These are phyloP conservation scores for Nasonia vitripennis DNA, from an alignment of 1,140 invertebrate genomes.

Conservation along the genomic window DNA sequence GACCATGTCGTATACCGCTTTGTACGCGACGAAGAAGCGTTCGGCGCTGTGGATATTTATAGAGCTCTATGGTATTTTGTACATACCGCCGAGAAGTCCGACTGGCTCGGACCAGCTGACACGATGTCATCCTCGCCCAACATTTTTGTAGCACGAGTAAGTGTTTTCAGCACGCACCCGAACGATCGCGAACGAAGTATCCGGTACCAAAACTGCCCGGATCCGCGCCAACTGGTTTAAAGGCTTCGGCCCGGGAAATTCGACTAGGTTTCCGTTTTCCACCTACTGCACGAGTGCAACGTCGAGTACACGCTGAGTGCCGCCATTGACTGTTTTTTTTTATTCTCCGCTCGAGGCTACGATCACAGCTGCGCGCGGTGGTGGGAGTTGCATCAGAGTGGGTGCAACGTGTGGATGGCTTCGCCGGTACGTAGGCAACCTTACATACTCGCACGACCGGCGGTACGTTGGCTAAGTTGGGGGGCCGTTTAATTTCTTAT, in stretches of 20 bases:
- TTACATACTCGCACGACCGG: not conserved
- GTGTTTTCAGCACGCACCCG: not conserved
- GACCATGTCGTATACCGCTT: too few relatives aligned
- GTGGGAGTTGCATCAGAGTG: too few relatives aligned
- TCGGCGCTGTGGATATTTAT: not conserved
- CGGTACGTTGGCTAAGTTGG: too few relatives aligned
- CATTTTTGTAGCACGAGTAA: slow-evolving; percentile 1
- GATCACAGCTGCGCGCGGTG: too few relatives aligned
- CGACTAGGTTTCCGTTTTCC: not conserved
- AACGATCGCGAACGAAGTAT: not conserved
- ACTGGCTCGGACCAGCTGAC: slow-evolving; percentile 13
- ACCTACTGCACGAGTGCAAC: not conserved
- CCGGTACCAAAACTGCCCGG: not conserved
- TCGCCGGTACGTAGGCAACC: slow-evolving; percentile 23
- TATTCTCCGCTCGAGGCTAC: too few relatives aligned
- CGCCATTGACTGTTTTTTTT: too few relatives aligned
- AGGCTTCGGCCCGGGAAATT: not conserved
- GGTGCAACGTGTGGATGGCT: not conserved
- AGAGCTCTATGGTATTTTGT: slow-evolving; percentile 10
- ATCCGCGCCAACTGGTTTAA: not conserved
- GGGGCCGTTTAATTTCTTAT: too few relatives aligned
- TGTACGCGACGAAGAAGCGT: too few relatives aligned
- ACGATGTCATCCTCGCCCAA: slow-evolving; percentile 36
- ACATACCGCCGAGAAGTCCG: slow-evolving; percentile 32
- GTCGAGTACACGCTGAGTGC: too few relatives aligned